phyloP scores from a whole-genome alignment of 2,797 vertebrate species.

The Heteromormyrus szaboi region DNA sequence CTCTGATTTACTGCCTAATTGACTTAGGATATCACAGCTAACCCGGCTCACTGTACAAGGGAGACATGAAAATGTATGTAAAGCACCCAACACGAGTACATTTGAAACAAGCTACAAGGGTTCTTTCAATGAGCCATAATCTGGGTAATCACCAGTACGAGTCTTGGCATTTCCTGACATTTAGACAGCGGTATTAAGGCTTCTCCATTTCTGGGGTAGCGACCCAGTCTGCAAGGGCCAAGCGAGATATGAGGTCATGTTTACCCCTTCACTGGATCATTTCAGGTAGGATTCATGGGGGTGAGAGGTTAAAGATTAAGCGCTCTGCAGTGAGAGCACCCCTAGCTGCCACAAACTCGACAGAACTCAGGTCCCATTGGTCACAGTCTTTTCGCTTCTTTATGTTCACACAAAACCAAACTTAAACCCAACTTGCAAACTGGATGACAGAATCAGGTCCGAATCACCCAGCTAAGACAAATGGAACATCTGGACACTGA shows the following conservation, averaged over 20 bases:
- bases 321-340: neutral
- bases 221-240: neutral
- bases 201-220: neutral
- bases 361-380: neutral
- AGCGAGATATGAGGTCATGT: neutral
- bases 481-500: neutral
- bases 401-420: neutral
- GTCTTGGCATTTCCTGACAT: slow-evolving; percentile 24
- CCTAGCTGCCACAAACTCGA: neutral
- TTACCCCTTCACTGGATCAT: neutral
- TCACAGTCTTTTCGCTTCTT: neutral
- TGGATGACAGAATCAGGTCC: neutral
- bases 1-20: neutral
- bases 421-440: neutral
- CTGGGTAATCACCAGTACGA: neutral
- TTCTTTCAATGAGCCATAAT: neutral
- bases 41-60: neutral
- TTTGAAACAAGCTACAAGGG: neutral
- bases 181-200: slow-evolving; percentile 6
- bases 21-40: neutral
- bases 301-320: neutral
- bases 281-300: neutral
- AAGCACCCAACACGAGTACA: neutral
- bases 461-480: neutral
- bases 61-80: neutral